Base-by-base conservation (phyloP, 2,113 vertebrate species). In the Aviceda subcristata region DNA sequence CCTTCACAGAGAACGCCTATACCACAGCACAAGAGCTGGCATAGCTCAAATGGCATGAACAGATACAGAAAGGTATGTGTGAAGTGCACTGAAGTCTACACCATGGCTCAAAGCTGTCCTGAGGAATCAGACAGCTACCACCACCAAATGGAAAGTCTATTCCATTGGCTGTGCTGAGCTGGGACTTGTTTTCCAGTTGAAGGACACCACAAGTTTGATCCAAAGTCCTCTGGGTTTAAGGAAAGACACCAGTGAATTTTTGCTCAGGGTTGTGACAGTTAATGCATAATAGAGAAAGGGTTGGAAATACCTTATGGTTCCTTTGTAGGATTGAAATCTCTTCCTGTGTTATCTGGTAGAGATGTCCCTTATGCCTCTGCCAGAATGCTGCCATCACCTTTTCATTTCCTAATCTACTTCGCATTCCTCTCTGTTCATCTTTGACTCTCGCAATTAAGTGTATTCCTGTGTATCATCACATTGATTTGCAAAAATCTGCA, bases 401-500 rank as follows among this genome's bases (percentile, higher is more conserved):
- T 26, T 34, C 73, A 48, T 57, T n/a, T 34, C 73, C 76, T 63
- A 32, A 46, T 39, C 39, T 48, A 5, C 56, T 85, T 13, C 38
- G 17, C 50, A 45, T 59, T 79, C 45, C 67, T 53, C n/a, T 39
- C 18, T 43, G 22, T 10, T 88, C 60, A 29, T 34, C 87, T 43
- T 7, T 9, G 51, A 51, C 39, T 59, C 63, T 48, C 73, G 66
- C 67, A 88, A 81, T 68, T 43, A 26, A 48, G 24, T 53, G 71
- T 73, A 57, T 83, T 90, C 84, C 77, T 92, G 48, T 29, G 90
- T 53, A 68, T 43, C 80, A 43, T 7, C 62, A 48, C 66, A 19
- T 15, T 55, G 66, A 53, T 91, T 93, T 91, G 57, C 81, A 91
- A 81, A 94, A 84, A 88, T 67, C 93, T 66, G 67, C 73, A 90